Conservation (phyloP, 2,888 invertebrate genomes). For the Drosophila kuntzei region DNA sequence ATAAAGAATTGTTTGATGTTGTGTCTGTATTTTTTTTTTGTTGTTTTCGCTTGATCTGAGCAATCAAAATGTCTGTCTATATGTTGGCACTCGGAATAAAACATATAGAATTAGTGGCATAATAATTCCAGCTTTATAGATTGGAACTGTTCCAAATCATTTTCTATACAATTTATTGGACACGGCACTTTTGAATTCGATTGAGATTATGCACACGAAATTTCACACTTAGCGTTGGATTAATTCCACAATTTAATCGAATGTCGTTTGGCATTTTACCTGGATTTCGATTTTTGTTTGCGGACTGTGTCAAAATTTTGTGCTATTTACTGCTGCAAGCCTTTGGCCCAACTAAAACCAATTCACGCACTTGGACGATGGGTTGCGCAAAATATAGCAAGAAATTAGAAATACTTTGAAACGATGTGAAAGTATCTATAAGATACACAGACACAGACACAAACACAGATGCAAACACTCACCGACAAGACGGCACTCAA, state of each 20-base stretch:
- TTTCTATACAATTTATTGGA: conserved; percentile 50
- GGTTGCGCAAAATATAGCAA: conserved; percentile 66
- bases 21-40: conserved; percentile 27
- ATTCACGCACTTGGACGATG: conserved; percentile 63
- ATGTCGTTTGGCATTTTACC: conserved; percentile 38
- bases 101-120: conserved; percentile 29
- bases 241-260: conserved; percentile 5
- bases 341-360: conserved; percentile 80
- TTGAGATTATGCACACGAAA: conserved; percentile 40
- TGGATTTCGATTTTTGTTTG: conserved; percentile 28
- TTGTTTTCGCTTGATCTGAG: conserved; percentile 35
- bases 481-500: conserved; percentile 44
- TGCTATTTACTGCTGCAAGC: conserved; percentile 79
- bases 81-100: conserved; percentile 14
- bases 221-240: conserved; percentile 27
- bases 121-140: conserved; percentile 71
- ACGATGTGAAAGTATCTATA: conserved; percentile 52
- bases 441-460: conserved; percentile 25
- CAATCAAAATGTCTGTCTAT: conserved; percentile 50
- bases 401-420: conserved; percentile 45
- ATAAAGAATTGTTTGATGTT: conserved; percentile 57
- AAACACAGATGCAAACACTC: conserved; percentile 16
- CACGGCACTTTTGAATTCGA: conserved; percentile 69
- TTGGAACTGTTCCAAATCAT: conserved; percentile 67
- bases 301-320: conserved; percentile 54